Evolutionary conservation across 2,888 invertebrate genomes (phyloP).

Genomic region (Diogma glabrata): DNA sequence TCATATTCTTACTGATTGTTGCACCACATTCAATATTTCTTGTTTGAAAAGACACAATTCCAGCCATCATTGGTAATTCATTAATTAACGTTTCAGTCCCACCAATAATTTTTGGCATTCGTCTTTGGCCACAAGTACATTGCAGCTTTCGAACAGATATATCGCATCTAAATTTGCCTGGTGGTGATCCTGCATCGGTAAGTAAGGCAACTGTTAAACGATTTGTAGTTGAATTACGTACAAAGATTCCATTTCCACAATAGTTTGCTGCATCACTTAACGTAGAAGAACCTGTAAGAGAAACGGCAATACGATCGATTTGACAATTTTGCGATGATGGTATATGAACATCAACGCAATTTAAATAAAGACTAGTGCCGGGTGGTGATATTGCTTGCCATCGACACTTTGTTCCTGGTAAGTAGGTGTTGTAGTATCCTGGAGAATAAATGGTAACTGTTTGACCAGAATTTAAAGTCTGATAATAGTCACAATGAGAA

Average conservation of each 20-base stretch:
- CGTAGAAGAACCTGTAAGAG: background rate
- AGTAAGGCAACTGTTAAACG: background rate
- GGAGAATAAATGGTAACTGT: conserved; percentile 39
- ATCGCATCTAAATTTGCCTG: background rate
- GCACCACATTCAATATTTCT: conserved; percentile 1
- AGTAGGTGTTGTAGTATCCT: conserved; percentile 39
- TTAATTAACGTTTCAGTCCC: conserved; percentile 39
- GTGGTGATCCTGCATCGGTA: background rate
- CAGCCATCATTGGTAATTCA: conserved; percentile 44
- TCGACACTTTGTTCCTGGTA: conserved; percentile 33
- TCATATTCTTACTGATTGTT: conserved; percentile 13
- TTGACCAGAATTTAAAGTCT: conserved; percentile 26
- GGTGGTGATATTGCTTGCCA: conserved; percentile 39
- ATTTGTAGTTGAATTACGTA: background rate
- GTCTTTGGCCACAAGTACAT: conserved; percentile 7
- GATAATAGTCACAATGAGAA: conserved; percentile 14
- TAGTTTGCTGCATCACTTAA: background rate
- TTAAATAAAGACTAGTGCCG: conserved; percentile 18
- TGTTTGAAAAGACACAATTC: conserved; percentile 28
- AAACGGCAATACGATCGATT: background rate
- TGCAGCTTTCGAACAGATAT: conserved; percentile 4
- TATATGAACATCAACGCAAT: background rate
- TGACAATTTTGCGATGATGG: conserved; percentile 20
- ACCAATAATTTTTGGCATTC: conserved; percentile 35
- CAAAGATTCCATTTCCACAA: background rate